phyloP scores from a whole-genome alignment of 2,888 invertebrate species.

The Sceliomorpha sp. region DNA sequence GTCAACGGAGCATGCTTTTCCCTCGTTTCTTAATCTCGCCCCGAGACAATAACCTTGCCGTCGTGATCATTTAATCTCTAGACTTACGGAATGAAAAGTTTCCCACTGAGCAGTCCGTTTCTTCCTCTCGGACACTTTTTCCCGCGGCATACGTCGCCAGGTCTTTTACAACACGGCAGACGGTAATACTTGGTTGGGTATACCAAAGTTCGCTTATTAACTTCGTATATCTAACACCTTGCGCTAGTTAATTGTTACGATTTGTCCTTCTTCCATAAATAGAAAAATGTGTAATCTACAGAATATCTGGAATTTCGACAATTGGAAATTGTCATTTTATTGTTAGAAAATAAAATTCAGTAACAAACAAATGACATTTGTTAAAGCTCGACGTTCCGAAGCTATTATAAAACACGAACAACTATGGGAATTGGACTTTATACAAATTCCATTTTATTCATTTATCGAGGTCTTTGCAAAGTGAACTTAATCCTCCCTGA shows the following conservation, averaged over 20 bases:
- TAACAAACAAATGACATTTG: too few species aligned
- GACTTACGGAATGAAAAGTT: slow-evolving; percentile 79
- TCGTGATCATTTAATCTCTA: slow-evolving; percentile 77
- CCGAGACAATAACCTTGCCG: slow-evolving; percentile 70
- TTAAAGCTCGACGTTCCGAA: too few species aligned
- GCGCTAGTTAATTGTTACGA: slow-evolving; percentile 66
- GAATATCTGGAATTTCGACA: background rate
- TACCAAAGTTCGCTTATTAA: slow-evolving; percentile 25
- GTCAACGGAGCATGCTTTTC: slow-evolving; percentile 18
- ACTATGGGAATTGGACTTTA: too few species aligned
- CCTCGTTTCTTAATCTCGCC: slow-evolving; percentile 65
- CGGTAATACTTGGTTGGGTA: slow-evolving; percentile 32
- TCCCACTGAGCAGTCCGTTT: slow-evolving; percentile 67
- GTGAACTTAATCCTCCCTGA: too few species aligned
- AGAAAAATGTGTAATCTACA: slow-evolving; percentile 40
- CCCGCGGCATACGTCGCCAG: slow-evolving; percentile 16
- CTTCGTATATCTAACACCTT: slow-evolving; percentile 69
- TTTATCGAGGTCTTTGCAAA: too few species aligned
- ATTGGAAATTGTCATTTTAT: too few species aligned
- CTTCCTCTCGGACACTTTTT: slow-evolving; percentile 15
- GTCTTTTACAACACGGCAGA: too few species aligned
- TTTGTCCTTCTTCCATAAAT: slow-evolving; percentile 70
- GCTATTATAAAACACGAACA: too few species aligned
- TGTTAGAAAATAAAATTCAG: too few species aligned
- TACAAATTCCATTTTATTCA: too few species aligned